phyloP scores from a whole-genome alignment of 2,797 vertebrate species.

The Poeciliopsis turneri region DNA sequence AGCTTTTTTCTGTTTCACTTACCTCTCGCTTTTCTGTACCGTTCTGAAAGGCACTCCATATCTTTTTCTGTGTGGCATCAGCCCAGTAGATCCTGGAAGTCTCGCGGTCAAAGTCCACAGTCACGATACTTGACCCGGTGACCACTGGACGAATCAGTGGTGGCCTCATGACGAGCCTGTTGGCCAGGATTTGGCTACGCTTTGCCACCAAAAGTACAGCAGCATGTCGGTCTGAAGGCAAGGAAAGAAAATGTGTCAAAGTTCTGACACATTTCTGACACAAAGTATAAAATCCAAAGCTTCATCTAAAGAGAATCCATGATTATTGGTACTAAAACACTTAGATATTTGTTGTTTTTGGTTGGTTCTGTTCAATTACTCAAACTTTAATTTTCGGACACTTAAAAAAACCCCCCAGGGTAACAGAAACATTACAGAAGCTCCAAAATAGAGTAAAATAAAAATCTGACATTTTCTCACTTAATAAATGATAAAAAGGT shows the following conservation, averaged over 20 bases:
- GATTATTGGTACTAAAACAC: neutral
- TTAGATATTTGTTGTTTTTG: neutral
- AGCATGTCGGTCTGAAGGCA: slow-evolving; percentile 75
- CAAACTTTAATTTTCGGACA: neutral
- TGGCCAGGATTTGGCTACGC: slow-evolving; percentile 85
- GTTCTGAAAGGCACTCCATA: slow-evolving; percentile 88
- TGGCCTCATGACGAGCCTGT: slow-evolving; percentile 82
- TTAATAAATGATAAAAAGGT: neutral
- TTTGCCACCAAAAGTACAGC: slow-evolving; percentile 87
- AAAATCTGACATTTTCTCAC: neutral
- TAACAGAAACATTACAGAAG: neutral
- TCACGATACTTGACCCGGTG: slow-evolving; percentile 84
- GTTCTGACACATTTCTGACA: too few species aligned
- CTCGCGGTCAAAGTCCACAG: slow-evolving; percentile 89
- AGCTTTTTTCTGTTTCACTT: slow-evolving; percentile 43
- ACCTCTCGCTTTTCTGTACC: slow-evolving; percentile 88
- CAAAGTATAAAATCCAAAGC: neutral
- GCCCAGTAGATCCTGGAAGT: slow-evolving; percentile 91
- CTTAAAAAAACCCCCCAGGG: neutral
- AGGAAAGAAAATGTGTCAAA: slow-evolving; percentile 1
- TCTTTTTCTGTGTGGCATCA: slow-evolving; percentile 87
- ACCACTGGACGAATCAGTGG: slow-evolving; percentile 82
- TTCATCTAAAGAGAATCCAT: neutral
- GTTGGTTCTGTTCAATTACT: neutral
- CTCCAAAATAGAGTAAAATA: neutral